Conservation (phyloP, 2,797 vertebrate species). For the Mus spretus region DNA sequence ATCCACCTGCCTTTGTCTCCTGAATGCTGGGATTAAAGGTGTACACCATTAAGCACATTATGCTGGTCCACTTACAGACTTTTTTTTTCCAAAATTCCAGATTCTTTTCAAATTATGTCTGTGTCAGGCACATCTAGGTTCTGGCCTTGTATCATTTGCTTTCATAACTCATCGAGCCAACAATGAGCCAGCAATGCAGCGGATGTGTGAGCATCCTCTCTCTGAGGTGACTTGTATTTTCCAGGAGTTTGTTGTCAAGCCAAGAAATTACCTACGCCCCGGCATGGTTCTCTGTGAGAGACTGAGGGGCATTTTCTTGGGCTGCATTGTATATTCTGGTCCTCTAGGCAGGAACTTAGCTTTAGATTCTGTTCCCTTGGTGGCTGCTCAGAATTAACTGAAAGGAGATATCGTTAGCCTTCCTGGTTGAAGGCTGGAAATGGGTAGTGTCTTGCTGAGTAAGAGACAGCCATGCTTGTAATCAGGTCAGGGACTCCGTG, state of each 20-base stretch:
- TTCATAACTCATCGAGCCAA: background rate
- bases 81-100: slow-evolving; percentile 20
- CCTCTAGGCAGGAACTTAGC: background rate
- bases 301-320: background rate
- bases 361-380: background rate
- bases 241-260: background rate
- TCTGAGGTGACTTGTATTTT: background rate
- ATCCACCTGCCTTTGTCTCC: background rate
- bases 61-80: background rate
- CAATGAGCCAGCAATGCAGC: background rate
- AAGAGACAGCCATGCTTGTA: background rate
- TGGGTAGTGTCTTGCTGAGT: background rate
- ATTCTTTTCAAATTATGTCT: slow-evolving; percentile 47
- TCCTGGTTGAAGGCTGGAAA: background rate
- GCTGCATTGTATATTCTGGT: background rate
- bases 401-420: background rate
- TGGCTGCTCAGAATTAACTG: background rate
- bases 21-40: background rate
- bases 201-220: background rate
- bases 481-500: too few relatives aligned
- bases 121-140: background rate
- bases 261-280: background rate
- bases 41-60: too few relatives aligned
- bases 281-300: background rate
- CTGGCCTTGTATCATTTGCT: background rate